Base-by-base conservation (phyloP, 2,888 invertebrate genomes). In the Mimachlamys varia region DNA sequence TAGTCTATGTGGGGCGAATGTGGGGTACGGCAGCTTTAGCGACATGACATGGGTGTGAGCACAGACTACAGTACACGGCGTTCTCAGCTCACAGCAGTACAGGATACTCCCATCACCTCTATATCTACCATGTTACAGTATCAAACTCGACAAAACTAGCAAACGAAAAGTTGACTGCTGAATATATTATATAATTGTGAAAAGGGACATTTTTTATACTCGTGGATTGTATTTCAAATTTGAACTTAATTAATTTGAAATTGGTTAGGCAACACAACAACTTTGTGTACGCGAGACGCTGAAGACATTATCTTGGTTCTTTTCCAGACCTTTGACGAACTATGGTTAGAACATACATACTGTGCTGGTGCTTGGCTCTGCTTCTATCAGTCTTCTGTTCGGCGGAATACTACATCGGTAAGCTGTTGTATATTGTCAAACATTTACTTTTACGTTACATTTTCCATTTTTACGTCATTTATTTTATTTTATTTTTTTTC, bases 21-120 rank as follows among this genome's bases (percentile, higher is more conserved):
- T 58, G 58, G 58, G 55, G 76, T 76, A 76, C 22, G 33, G 33
- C 76, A 27, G 76, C 33, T 0, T 76, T 33, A 76, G 27, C 76
- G 76, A 33, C 76, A 76, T 76, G 76, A 76, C 76, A 76, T 76
- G 76, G 76, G 7, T 76, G 76, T 76, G 76, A 76, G 76, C 76
- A 33, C 33, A 76, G 33, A 33, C 33, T 33, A 76, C 27, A 76
- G 76, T 76, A 33, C 76, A 76, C 33, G 76, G 22, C 76, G 76
- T 5, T 76, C 76, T 62, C 62, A n/a, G 76, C 76, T 76, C 27
- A 76, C 76, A 33, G 76, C 76, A 22, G 19, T 33, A 76, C 76
- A 33, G 76, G 76, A 76, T 33, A 76, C 44, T 76, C 7, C 76
- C 58, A 58, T 13, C 10, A 76, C 27, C 12, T 76, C 27, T 12